phyloP scores from a whole-genome alignment of 2,113 vertebrate species.

The Tympanuchus pallidicinctus region DNA sequence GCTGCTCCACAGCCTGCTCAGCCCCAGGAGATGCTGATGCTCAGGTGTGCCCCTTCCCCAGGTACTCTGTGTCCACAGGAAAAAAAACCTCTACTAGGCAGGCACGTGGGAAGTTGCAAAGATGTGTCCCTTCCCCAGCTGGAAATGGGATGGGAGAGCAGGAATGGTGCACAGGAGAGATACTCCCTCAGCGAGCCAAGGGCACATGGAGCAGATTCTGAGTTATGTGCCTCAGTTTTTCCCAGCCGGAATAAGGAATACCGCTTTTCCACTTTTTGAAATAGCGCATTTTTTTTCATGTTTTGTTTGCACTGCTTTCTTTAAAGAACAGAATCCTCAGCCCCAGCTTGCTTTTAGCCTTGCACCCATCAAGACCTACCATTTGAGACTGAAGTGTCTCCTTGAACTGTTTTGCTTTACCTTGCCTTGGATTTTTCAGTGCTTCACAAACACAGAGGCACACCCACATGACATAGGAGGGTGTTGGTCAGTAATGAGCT shows the following conservation, averaged over 20 bases:
- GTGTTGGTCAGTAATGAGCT: constrained; percentile 38
- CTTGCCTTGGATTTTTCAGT: constrained; percentile 28
- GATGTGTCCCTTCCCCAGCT: accelerated
- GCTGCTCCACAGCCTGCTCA: not conserved
- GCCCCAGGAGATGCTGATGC: not conserved
- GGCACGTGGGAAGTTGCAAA: not conserved
- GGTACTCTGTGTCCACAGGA: not conserved
- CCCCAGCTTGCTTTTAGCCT: not conserved
- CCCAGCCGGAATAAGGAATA: not conserved
- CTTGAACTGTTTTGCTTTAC: not conserved
- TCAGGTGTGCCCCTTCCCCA: not conserved
- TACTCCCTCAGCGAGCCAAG: accelerated
- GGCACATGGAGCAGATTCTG: accelerated
- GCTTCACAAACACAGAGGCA: not conserved
- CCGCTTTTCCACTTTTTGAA: accelerated
- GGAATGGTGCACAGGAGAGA: accelerated
- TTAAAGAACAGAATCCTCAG: not conserved
- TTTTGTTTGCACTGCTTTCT: not conserved
- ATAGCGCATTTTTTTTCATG: not conserved
- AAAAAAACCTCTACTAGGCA: not conserved
- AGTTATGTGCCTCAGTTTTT: not conserved
- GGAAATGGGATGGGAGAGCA: not conserved
- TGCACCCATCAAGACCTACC: not conserved
- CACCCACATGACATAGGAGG: constrained; percentile 47
- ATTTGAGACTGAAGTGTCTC: not conserved